phyloP scores from a whole-genome alignment of 2,888 invertebrate genomes.

The Tetragonula carbonaria region DNA sequence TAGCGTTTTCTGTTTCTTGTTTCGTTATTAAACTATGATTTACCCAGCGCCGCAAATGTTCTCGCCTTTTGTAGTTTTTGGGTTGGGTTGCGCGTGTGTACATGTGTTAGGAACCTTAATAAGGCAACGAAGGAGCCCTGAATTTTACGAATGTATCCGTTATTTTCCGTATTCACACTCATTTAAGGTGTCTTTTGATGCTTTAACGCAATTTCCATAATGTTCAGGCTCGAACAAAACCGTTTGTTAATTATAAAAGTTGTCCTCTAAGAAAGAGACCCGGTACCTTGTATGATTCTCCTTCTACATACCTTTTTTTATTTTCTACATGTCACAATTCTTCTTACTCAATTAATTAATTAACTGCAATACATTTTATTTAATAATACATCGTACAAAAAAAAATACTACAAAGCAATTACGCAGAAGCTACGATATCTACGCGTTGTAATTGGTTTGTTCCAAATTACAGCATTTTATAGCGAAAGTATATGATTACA shows the following conservation, averaged over 20 bases:
- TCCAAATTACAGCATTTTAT: constrained; percentile 15
- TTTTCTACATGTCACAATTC: constrained; percentile 6
- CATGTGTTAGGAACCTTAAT: constrained; percentile 77
- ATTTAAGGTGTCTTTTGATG: constrained; percentile 27
- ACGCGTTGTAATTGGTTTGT: constrained; percentile 6
- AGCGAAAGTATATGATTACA: constrained; percentile 7
- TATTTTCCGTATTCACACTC: constrained; percentile 40
- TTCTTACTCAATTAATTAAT: constrained; percentile 2
- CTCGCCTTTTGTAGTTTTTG: constrained; percentile 50
- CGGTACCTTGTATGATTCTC: constrained; percentile 62
- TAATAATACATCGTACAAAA: constrained; percentile 24
- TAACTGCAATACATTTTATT: constrained; percentile 40
- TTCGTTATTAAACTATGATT: constrained; percentile 25
- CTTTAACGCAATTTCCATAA: constrained; percentile 26
- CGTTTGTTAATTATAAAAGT: constrained; percentile 29
- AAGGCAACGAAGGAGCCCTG: constrained; percentile 77
- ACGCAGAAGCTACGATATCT: constrained; percentile 30
- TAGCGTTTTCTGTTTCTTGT: constrained; percentile 2
- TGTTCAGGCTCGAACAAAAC: constrained; percentile 47
- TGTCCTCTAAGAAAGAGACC: constrained; percentile 58
- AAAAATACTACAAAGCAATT: constrained; percentile 34
- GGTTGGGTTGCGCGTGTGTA: constrained; percentile 61
- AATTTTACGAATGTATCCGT: constrained; percentile 58
- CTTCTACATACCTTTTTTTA: constrained; percentile 3
- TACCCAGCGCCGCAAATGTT: constrained; percentile 43